Conservation (phyloP, 2,113 vertebrate species). For the Ceyx melanurus region DNA sequence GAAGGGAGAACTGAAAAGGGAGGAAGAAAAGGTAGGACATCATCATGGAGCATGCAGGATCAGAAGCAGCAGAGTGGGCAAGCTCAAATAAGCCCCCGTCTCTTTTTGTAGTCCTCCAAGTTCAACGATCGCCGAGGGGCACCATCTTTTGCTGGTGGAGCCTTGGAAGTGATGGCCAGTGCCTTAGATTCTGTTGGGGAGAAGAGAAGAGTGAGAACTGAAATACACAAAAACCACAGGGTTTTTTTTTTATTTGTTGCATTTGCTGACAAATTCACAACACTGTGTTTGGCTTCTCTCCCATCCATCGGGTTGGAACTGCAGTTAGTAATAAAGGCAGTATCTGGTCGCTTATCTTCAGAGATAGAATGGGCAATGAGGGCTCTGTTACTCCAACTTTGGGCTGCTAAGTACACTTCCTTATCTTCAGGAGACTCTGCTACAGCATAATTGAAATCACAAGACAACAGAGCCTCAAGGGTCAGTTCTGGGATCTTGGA, state of each 20-base stretch:
- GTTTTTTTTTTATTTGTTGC: background rate
- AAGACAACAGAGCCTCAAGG: background rate
- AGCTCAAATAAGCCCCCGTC: constrained; percentile 94
- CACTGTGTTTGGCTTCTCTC: background rate
- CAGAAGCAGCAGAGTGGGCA: constrained; percentile 74
- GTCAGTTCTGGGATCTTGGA: background rate
- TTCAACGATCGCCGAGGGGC: constrained; percentile 95
- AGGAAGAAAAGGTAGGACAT: constrained; percentile 67
- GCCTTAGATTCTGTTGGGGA: constrained; percentile 91
- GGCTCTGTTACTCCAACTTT: background rate
- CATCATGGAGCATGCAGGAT: constrained; percentile 82
- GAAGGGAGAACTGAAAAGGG: constrained; percentile 73
- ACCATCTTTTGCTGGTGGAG: constrained; percentile 95
- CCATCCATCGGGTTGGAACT: background rate
- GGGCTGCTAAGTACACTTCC: background rate
- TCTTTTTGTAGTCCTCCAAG: constrained; percentile 99
- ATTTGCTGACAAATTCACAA: background rate
- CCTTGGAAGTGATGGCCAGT: constrained; percentile 93
- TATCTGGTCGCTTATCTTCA: background rate
- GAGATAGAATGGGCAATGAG: background rate
- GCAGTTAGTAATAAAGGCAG: background rate
- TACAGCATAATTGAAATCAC: background rate
- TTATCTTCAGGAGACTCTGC: background rate
- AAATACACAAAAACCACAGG: background rate
- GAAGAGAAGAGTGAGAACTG: constrained; percentile 3